phyloP scores from a whole-genome alignment of 2,797 vertebrate genomes.

The Enteromius unitaeniatus region DNA sequence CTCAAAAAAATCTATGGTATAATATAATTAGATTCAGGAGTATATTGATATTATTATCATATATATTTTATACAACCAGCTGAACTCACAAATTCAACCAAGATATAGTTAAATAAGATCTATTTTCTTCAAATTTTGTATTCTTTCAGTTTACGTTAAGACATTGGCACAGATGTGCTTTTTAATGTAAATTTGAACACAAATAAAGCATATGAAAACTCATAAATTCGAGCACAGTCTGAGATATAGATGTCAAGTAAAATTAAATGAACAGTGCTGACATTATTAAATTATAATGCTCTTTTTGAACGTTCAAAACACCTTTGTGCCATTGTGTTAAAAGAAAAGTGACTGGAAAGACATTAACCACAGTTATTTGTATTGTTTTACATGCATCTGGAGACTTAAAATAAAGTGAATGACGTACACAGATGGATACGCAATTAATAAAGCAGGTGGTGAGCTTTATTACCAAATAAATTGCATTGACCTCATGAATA shows the following conservation, averaged over 20 bases:
- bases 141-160: too few relatives aligned
- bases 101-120: too few relatives aligned
- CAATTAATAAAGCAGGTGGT: background rate
- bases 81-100: background rate
- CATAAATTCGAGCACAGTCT: too few relatives aligned
- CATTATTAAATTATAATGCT: background rate
- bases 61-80: background rate
- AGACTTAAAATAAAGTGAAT: background rate
- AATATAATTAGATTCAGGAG: too few relatives aligned
- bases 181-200: too few relatives aligned
- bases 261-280: background rate
- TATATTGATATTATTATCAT: background rate
- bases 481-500: background rate
- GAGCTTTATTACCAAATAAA: background rate
- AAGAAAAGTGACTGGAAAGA: background rate
- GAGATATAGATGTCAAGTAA: too few relatives aligned
- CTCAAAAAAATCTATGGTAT: too few relatives aligned
- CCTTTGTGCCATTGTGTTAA: background rate
- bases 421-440: background rate
- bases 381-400: background rate
- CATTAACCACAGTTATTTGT: background rate
- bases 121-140: too few relatives aligned
- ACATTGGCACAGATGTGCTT: too few relatives aligned
- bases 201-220: too few relatives aligned
- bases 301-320: background rate